Evolutionary conservation across 1,140 invertebrate genomes (phyloP).

Genomic region (Gyrodactylus salaris): DNA sequence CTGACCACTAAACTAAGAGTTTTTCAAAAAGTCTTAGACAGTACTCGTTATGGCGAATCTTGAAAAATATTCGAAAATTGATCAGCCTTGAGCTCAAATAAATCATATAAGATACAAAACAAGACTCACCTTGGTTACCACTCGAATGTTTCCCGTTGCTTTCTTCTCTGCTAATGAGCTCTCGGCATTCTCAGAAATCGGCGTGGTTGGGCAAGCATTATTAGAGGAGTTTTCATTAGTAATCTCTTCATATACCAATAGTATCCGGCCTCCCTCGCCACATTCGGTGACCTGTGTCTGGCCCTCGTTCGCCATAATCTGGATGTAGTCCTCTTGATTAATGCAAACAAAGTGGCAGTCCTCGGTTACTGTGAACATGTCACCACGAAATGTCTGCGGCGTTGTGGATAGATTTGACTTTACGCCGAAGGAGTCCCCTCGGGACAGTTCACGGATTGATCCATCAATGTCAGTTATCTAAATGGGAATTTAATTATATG

Average conservation of each 20-base stretch:
- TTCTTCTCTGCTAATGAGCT: neutral
- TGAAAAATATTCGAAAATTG: no score
- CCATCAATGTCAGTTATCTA: neutral
- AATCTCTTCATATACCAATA: neutral
- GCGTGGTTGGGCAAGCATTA: neutral
- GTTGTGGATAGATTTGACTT: slow-evolving; percentile 3
- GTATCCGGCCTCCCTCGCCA: neutral
- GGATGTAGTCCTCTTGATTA: slow-evolving; percentile 8
- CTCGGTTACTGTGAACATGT: slow-evolving; percentile 8
- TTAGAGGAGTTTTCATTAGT: neutral
- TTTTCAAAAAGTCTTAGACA: no score
- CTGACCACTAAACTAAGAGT: no score
- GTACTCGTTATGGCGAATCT: no score
- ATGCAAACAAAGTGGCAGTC: slow-evolving; percentile 10
- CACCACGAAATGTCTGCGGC: slow-evolving; percentile 6
- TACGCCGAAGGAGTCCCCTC: slow-evolving; percentile 8
- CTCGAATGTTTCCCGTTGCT: neutral
- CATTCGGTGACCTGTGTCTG: neutral
- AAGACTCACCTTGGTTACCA: neutral
- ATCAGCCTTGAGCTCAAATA: no score
- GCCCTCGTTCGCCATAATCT: slow-evolving; percentile 2
- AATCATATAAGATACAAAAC: no score
- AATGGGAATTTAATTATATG: neutral
- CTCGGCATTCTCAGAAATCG: neutral
- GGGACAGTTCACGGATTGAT: neutral